Conservation (phyloP, 2,797 vertebrate genomes). For the Balearica regulorum region DNA sequence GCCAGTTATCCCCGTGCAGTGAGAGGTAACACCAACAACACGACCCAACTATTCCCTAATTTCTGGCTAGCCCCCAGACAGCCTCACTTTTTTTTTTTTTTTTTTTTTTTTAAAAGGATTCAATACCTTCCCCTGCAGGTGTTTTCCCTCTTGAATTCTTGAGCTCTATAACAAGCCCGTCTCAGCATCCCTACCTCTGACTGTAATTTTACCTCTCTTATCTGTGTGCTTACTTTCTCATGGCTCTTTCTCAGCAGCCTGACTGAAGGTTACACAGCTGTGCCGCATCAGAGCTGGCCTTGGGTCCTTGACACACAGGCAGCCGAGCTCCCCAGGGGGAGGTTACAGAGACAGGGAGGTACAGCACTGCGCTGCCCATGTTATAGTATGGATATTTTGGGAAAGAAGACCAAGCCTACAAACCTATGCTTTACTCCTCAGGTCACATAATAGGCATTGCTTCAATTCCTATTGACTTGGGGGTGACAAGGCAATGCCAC, state of each 20-base stretch:
- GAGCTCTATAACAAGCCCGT: neutral
- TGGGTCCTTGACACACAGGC: neutral
- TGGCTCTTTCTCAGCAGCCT: neutral
- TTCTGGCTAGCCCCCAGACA: neutral
- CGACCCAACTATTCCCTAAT: rapidly evolving
- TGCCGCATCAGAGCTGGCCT: neutral
- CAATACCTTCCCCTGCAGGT: neutral
- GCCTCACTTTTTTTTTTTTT: neutral
- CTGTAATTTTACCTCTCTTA: neutral
- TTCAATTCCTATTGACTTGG: neutral
- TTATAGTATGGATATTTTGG: neutral
- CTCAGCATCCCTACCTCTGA: neutral
- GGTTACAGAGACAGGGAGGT: neutral
- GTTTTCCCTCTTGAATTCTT: neutral
- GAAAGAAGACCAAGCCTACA: neutral
- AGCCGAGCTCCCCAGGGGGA: neutral
- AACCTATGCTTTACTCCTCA: neutral
- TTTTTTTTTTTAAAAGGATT: neutral
- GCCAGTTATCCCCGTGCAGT: neutral
- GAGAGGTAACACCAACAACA: rapidly evolving
- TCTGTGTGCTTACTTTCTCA: neutral
- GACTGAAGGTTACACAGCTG: neutral
- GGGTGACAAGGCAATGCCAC: neutral
- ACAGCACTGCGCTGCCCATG: neutral
- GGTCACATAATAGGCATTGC: neutral